Conservation (phyloP, 2,113 vertebrate genomes). For the Elephantulus edwardii region DNA sequence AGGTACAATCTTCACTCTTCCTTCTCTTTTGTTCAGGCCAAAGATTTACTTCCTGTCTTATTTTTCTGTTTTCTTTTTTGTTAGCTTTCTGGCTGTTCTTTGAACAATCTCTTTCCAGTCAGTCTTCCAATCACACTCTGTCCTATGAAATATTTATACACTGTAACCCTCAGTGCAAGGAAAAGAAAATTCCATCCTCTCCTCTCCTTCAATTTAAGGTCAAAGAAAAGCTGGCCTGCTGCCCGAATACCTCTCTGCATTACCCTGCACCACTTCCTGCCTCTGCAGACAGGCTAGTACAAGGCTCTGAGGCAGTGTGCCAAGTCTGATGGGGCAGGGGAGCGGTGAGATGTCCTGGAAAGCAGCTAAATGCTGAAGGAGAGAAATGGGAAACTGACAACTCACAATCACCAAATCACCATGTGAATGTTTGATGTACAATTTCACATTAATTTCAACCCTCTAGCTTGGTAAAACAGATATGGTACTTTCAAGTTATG, state of each 20-base stretch:
- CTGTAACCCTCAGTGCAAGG: background rate
- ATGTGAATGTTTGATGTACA: background rate
- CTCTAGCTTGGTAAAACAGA: slow-evolving; percentile 34
- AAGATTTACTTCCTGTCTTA: background rate
- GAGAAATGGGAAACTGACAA: background rate
- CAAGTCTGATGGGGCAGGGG: background rate
- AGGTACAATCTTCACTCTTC: background rate
- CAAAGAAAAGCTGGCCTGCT: slow-evolving; percentile 1
- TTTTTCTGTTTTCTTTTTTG: background rate
- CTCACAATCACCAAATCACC: background rate
- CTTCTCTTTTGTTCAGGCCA: background rate
- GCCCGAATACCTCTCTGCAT: background rate
- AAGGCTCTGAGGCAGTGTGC: background rate
- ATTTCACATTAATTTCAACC: background rate
- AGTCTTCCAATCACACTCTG: background rate
- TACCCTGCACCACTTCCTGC: background rate
- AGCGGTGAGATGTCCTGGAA: background rate
- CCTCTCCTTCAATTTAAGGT: slow-evolving; percentile 17
- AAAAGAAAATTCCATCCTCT: slow-evolving; percentile 46
- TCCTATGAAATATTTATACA: slow-evolving; percentile 6
- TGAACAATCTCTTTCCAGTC: background rate
- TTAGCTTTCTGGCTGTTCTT: background rate
- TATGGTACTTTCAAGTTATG: background rate
- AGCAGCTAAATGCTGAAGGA: background rate
- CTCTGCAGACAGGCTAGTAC: background rate